Evolutionary conservation across 1,140 invertebrate genomes (phyloP).

Genomic region (Drosophila ananassae): DNA sequence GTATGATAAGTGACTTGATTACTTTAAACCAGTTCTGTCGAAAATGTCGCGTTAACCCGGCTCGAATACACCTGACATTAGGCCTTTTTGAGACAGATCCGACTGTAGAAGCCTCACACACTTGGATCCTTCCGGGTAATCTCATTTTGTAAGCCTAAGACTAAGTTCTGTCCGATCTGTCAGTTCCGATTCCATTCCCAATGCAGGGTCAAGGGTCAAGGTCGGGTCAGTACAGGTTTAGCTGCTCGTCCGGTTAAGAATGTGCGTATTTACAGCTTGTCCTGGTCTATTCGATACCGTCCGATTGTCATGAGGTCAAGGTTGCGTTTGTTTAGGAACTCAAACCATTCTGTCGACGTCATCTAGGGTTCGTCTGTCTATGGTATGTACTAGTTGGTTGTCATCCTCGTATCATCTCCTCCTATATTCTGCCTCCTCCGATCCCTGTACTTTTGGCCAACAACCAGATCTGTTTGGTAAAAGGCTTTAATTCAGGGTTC

Average conservation of each 20-base stretch:
- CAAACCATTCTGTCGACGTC: slow-evolving; percentile 70
- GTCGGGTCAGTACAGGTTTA: slow-evolving; percentile 17
- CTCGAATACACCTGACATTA: background rate
- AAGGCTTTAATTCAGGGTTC: slow-evolving; percentile 5
- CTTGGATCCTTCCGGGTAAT: slow-evolving; percentile 23
- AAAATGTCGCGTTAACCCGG: slow-evolving; percentile 1
- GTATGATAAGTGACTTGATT: slow-evolving; percentile 4
- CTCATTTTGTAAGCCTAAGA: slow-evolving; percentile 56
- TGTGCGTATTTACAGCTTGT: slow-evolving; percentile 78
- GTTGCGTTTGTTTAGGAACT: slow-evolving; percentile 75
- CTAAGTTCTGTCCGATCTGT: slow-evolving; percentile 42
- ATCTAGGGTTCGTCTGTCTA: slow-evolving; percentile 44
- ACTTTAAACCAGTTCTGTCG: background rate
- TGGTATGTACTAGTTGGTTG: slow-evolving; percentile 4
- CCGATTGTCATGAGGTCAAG: slow-evolving; percentile 34
- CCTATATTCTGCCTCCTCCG: background rate
- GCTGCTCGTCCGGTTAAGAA: slow-evolving; percentile 36
- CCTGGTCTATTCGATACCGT: slow-evolving; percentile 5
- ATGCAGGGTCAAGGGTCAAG: background rate
- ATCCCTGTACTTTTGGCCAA: slow-evolving; percentile 14
- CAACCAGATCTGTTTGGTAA: slow-evolving; percentile 7
- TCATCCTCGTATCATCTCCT: background rate
- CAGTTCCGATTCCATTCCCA: slow-evolving; percentile 7
- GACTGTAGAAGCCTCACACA: slow-evolving; percentile 3
- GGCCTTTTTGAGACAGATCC: background rate